Base-by-base conservation (phyloP, 2,888 invertebrate genomes). In the Mesoligia furuncula region DNA sequence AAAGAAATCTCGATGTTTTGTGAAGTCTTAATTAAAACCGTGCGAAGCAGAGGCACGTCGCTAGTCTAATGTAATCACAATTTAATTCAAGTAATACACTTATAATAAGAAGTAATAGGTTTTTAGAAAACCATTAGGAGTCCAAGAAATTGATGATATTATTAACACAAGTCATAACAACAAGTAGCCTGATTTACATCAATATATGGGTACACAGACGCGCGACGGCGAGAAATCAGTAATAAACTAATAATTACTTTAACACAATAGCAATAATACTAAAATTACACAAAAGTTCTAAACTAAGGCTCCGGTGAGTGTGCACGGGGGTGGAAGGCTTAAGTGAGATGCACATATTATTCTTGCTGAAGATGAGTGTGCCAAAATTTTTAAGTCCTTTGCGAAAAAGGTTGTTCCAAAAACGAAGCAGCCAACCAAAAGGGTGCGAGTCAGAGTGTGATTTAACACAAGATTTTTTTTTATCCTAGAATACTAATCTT, bases 1-100 rank as follows among this genome's bases (percentile, higher is more conserved):
- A 36, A 69, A 39, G 59, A 69, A 69, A 69, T 59, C 9, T 54
- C 59, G 69, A 69, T 69, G 57, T 69, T 13, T 59, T 54, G 7
- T 69, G n/a, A 69, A 69, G n/a, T n/a, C 24, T 11, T 36, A 36
- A 8, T 11, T 36, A 68, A 15, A 36, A 36, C n/a, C 6, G 51
- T 51, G 68, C 36, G 9, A 36, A 36, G 17, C 51, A 20, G 36
- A 20, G 20, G 11, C 31, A 36, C 11, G 7, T 11, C n/a, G n/a
- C 36, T 36, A 51, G n/a, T 54, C 17, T 51, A 48, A 67, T 67
- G 1, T 15, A 31, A 17, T 15, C 5, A n/a, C 13, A 17, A 54
- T 54, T 17, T 6, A 36, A n/a, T 17, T 54, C 6, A 36, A n/a
- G n/a, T 20, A 48, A 6, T 48, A 61, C 17, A 36, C 8, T 45